A percentile compares a stretch with the other conserved stretches of the same genome.
Conservation (phyloP, 2,888 invertebrate genomes). For the Morpho helenor region DNA sequence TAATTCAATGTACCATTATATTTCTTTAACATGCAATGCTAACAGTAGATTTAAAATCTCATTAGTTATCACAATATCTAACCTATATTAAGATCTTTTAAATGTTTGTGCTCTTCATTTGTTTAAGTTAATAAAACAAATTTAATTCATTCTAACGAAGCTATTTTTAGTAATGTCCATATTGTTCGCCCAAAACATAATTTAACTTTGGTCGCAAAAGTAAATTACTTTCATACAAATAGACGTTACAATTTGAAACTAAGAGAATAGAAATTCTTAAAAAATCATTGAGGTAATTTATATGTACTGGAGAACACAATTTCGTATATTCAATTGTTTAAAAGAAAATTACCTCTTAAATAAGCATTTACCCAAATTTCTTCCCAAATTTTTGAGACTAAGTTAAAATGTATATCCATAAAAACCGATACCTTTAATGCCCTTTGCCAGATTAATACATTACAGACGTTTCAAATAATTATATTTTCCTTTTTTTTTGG, state of each 20-base stretch:
- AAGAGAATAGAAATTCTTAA: not conserved
- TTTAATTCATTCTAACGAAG: conserved; percentile 33
- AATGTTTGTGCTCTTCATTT: conserved; percentile 63
- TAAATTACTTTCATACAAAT: conserved; percentile 11
- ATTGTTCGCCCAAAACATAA: conserved; percentile 11
- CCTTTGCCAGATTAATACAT: too few species aligned
- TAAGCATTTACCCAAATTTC: too few species aligned
- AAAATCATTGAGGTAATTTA: too few species aligned
- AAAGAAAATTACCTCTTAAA: too few species aligned
- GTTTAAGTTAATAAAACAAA: conserved; percentile 31
- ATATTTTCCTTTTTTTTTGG: too few species aligned
- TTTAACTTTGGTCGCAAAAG: conserved; percentile 20
- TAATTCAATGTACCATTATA: conserved; percentile 73
- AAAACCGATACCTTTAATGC: too few species aligned
- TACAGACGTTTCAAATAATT: too few species aligned
- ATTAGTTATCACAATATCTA: conserved; percentile 76
- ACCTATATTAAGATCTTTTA: conserved; percentile 72
- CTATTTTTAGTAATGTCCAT: conserved; percentile 28
- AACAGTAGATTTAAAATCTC: conserved; percentile 71
- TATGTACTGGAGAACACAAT: too few species aligned
- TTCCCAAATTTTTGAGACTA: too few species aligned
- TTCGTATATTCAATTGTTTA: too few species aligned
- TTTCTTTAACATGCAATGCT: conserved; percentile 59
- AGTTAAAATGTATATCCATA: too few species aligned
- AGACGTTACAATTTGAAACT: conserved; percentile 9